phyloP scores from a whole-genome alignment of 2,797 vertebrate species.

The Trachurus trachurus region DNA sequence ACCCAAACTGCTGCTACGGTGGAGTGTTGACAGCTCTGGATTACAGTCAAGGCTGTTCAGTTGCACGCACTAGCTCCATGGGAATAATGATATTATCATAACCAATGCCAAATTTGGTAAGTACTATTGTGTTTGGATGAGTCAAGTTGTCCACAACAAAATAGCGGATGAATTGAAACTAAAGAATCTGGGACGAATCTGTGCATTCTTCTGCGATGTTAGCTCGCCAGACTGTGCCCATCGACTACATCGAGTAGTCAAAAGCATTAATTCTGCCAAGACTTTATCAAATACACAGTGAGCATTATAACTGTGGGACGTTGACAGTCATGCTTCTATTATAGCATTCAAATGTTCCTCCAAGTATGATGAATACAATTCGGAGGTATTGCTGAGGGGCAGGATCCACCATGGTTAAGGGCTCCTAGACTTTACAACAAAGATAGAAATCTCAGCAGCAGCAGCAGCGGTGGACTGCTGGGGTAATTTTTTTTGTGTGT shows the following conservation, averaged over 20 bases:
- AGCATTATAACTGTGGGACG: slow-evolving; percentile 51
- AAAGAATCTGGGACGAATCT: slow-evolving; percentile 69
- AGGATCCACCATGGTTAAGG: slow-evolving; percentile 29
- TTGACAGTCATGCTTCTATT: slow-evolving; percentile 22
- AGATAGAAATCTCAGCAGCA: slow-evolving; percentile 8
- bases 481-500: slow-evolving; percentile 13
- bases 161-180: slow-evolving; percentile 65
- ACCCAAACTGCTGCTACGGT: slow-evolving; percentile 75
- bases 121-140: slow-evolving; percentile 70
- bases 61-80: slow-evolving; percentile 52
- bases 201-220: slow-evolving; percentile 60
- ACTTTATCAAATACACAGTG: slow-evolving; percentile 43
- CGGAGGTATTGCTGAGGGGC: slow-evolving; percentile 4
- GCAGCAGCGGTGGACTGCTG: not conserved
- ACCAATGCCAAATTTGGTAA: slow-evolving; percentile 70
- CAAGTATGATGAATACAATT: slow-evolving; percentile 22
- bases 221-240: slow-evolving; percentile 63
- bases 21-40: slow-evolving; percentile 76
- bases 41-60: slow-evolving; percentile 66
- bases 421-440: slow-evolving; percentile 12
- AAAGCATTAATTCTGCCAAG: slow-evolving; percentile 42
- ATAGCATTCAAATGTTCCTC: slow-evolving; percentile 26
- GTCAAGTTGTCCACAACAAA: slow-evolving; percentile 66
- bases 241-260: slow-evolving; percentile 33
- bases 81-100: slow-evolving; percentile 73